Conservation (phyloP, 2,888 invertebrate species). For the Argyresthia albistria region DNA sequence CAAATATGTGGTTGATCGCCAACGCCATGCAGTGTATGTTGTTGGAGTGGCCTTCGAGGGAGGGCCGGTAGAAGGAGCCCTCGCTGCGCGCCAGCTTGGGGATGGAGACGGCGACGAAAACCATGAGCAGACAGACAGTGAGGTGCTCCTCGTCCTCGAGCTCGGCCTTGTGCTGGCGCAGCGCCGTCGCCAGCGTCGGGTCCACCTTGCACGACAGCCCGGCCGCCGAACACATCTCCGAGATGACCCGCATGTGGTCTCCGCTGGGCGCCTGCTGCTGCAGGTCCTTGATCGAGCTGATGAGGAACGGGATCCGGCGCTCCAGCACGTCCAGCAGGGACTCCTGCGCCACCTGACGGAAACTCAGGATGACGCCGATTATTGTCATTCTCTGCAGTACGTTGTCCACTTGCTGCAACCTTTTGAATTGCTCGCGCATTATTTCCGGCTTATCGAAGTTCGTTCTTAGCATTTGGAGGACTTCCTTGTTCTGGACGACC, state of each 20-base stretch:
- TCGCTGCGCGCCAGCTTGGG: slow-evolving; percentile 95
- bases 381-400: slow-evolving; percentile 97
- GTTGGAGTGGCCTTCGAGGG: slow-evolving; percentile 95
- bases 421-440: slow-evolving; percentile 96
- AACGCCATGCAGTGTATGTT: slow-evolving; percentile 99
- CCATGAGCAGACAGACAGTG: slow-evolving; percentile 96
- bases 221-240: slow-evolving; percentile 98
- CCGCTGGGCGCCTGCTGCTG: slow-evolving; percentile 92
- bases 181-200: slow-evolving; percentile 91
- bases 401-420: slow-evolving; percentile 92
- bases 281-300: slow-evolving; percentile 95
- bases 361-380: slow-evolving; percentile 97
- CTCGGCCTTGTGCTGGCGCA: slow-evolving; percentile 91
- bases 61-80: slow-evolving; percentile 89
- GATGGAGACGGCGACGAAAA: slow-evolving; percentile 97
- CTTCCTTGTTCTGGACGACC: slow-evolving; percentile 93
- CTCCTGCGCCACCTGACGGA: slow-evolving; percentile 93
- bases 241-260: slow-evolving; percentile 91
- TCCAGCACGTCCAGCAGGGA: slow-evolving; percentile 95
- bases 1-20: slow-evolving; percentile 96
- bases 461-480: slow-evolving; percentile 89
- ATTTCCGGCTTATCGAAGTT: slow-evolving; percentile 99
- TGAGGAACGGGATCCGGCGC: slow-evolving; percentile 94
- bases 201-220: slow-evolving; percentile 96
- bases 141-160: slow-evolving; percentile 94